These are phyloP conservation scores for Patella caerulea DNA, from an alignment of 2,888 invertebrate species.

Conservation along the genomic window DNA sequence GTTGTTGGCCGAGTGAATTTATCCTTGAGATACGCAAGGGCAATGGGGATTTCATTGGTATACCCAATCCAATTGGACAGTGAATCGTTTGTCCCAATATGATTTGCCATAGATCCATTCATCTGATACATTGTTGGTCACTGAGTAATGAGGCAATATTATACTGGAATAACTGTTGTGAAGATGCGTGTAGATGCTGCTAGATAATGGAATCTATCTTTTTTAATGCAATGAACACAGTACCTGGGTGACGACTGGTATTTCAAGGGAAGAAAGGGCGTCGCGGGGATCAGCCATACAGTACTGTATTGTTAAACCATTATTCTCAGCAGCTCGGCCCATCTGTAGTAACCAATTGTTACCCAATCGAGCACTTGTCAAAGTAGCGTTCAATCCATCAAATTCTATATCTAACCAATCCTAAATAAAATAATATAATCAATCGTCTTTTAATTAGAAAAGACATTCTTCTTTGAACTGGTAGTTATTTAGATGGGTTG, in stretches of 20 bases:
- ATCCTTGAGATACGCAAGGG: no score
- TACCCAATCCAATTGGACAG: no score
- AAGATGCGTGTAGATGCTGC: no score
- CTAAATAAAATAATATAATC: slow-evolving; percentile 32
- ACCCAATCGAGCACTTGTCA: slow-evolving; percentile 49
- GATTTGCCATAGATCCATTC: no score
- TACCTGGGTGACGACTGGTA: slow-evolving; percentile 62
- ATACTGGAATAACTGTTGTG: no score
- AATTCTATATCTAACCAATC: slow-evolving; percentile 65
- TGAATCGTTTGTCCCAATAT: no score
- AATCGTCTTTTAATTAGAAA: background rate
- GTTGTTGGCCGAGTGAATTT: background rate
- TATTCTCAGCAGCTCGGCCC: slow-evolving; percentile 55
- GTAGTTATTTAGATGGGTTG: background rate
- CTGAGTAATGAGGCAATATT: no score
- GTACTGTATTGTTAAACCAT: slow-evolving; percentile 61
- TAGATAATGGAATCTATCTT: no score
- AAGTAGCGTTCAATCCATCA: slow-evolving; percentile 47
- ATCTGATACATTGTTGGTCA: no score
- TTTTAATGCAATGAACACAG: background rate
- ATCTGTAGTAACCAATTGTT: slow-evolving; percentile 59
- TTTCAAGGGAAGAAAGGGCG: slow-evolving; percentile 52
- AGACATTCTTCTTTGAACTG: background rate
- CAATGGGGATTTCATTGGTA: no score
- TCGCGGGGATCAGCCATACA: slow-evolving; percentile 63